Base-by-base conservation (phyloP, 2,113 vertebrate genomes). In the Ellobius talpinus region DNA sequence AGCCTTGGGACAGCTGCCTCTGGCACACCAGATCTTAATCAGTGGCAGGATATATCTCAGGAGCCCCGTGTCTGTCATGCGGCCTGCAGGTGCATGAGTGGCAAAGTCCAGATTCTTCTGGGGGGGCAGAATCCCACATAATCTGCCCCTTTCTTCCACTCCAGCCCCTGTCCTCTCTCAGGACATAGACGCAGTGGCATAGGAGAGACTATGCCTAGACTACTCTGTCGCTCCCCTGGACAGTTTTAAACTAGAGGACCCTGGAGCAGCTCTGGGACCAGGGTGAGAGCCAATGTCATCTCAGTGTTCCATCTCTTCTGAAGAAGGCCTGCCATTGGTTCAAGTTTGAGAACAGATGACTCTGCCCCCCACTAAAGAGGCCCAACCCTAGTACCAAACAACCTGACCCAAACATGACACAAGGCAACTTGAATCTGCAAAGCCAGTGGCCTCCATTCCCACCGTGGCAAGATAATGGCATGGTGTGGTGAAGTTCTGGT, bases 381-480 rank as follows among this genome's bases (percentile, higher is more conserved):
- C 29, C 74, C 23, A 19, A 58, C 7, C 2, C 50, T 8, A 42
- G n/a, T 36, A 66, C 55, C 76, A 74, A 36, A 36, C 29, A 47
- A 23, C 66, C 16, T 88, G 85, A 12, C 31, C 61, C 14, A 26
- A 61, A 19, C n/a, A n/a, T 11, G 33, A 65, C 61, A 0, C 0
- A 0, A 66, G 63, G 82, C 23, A 5, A 12, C 13, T 8, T 6
- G 3, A 58, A 45, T 36, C 81, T 55, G 17, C 26, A 33, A 47
- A 29, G 39, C 26, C 21, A 13, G 14, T 36, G 0, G 0, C 63
- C 66, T 39, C 19, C 12, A 4, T 11, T n/a, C 58, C 66, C 26
- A 12, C 9, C 0, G 1, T 2, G 29, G 39, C 61, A 10, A 4
- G 1, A 3, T 0, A 3, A 0, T 4, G 66, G 50, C 52, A 12